A percentile compares a stretch with the other conserved stretches of the same genome.
Evolutionary conservation across 1,140 invertebrate genomes (phyloP).

Genomic region (Meloidogyne exigua): DNA sequence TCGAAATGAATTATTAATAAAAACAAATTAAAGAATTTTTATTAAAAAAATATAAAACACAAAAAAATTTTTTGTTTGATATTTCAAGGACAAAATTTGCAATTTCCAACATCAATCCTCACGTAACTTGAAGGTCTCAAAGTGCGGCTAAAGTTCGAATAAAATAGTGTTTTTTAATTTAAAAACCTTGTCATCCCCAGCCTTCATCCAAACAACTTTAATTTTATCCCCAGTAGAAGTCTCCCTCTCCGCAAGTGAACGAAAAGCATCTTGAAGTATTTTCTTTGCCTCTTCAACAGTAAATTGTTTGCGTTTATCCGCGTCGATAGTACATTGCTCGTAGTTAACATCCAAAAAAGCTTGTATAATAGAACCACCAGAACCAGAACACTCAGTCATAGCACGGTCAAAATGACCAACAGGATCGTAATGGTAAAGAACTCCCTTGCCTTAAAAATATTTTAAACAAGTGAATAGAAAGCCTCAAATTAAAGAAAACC

Average conservation of each 20-base stretch:
- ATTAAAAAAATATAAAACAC: too few relatives aligned
- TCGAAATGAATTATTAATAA: too few relatives aligned
- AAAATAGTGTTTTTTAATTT: not conserved
- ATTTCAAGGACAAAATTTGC: too few relatives aligned
- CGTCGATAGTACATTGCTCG: slow-evolving; percentile 64
- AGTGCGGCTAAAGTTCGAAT: not conserved
- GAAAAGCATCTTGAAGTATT: slow-evolving; percentile 90
- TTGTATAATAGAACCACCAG: slow-evolving; percentile 67
- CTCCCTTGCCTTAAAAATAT: slow-evolving; percentile 76
- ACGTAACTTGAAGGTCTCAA: not conserved
- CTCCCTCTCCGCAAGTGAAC: slow-evolving; percentile 91
- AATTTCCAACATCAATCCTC: not conserved
- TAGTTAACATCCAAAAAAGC: slow-evolving; percentile 68
- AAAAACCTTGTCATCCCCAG: slow-evolving; percentile 64
- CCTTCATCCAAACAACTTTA: slow-evolving; percentile 82
- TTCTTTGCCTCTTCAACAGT: slow-evolving; percentile 77
- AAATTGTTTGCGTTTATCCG: slow-evolving; percentile 62
- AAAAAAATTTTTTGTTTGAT: too few relatives aligned
- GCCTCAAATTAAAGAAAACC: not conserved
- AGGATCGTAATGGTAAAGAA: slow-evolving; percentile 91
- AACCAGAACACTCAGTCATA: slow-evolving; percentile 77
- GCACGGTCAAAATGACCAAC: slow-evolving; percentile 82
- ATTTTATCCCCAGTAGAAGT: slow-evolving; percentile 93
- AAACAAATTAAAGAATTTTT: too few relatives aligned
- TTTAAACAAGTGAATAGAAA: too few relatives aligned